Conservation (phyloP, 30 jellyfish, hydroid and myxozoan genomes). For the Chrysaora quinquecirrha region DNA sequence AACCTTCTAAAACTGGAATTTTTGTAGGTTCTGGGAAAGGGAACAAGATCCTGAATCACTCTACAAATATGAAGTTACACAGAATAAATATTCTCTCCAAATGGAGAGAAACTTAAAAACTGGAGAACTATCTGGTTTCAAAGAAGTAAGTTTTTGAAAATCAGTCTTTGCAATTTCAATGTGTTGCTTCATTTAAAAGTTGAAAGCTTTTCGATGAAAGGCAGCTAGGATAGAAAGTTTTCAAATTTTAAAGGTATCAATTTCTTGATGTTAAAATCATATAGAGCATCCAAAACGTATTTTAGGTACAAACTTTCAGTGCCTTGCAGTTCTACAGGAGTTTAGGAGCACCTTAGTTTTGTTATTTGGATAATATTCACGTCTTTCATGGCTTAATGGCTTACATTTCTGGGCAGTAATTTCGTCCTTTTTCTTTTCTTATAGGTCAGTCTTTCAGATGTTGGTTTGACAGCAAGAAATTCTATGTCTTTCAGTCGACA, state of each 20-base stretch:
- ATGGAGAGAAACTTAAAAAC: conserved; percentile 84
- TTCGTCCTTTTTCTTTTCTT: too few species aligned
- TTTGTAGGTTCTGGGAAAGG: conserved; percentile 77
- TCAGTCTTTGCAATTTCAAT: not conserved
- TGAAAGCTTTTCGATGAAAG: too few species aligned
- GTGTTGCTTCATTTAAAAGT: not conserved
- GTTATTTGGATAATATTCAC: too few species aligned
- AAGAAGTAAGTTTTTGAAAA: conserved; percentile 75
- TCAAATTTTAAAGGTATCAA: too few species aligned
- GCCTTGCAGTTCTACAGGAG: too few species aligned
- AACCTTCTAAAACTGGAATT: not conserved
- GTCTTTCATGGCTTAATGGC: too few species aligned
- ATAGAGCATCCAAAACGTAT: too few species aligned
- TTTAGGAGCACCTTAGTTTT: too few species aligned
- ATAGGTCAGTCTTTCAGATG: conserved; percentile 59
- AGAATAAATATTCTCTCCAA: conserved; percentile 38
- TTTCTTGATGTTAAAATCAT: too few species aligned
- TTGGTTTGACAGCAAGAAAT: conserved; percentile 86
- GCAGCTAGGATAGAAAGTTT: too few species aligned
- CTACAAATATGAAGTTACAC: conserved; percentile 42
- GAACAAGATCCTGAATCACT: conserved; percentile 77
- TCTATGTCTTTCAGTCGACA: conserved; percentile 82
- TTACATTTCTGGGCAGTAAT: too few species aligned
- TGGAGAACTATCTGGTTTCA: conserved; percentile 65
- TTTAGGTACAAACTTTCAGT: too few species aligned